Evolutionary conservation across 2,113 vertebrate species (phyloP), one percentile per base, ranked within the genome.

Genomic region (Lepisosteus oculatus): DNA sequence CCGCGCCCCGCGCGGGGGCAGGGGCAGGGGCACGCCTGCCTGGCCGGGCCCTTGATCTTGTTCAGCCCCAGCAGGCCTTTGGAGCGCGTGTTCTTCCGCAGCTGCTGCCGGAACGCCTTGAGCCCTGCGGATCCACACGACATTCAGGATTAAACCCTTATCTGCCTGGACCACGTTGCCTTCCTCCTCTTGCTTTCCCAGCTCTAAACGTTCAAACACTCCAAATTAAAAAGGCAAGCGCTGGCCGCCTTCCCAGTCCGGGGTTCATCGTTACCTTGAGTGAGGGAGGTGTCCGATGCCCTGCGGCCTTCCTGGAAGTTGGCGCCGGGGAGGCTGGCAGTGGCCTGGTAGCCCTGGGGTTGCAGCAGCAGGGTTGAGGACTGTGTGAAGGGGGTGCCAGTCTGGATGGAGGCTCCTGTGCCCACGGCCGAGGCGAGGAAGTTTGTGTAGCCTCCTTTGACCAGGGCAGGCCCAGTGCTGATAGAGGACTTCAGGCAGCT

Each of bases 291-390:
- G 86, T 99, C 97, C 0, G 97, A 99, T 0, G 97, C 96, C 74
- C 97, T 83, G n/a, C 97, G 94, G 29, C 97, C 97, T 79, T 99
- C 96, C 85, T 98, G 97, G 84, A 99, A 99, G 78, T 89, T 90
- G 51, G 87, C 90, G 5, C 91, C 82, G 2, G 93, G 92, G 43
- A 92, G 90, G 81, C 89, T 86, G 67, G 47, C 9, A 9, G 47
- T 51, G 47, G 9, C 9, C 5, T 51, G 47, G 47, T 9, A 51
- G n/a, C 90, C 90, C 87, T 94, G 95, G 17, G 88, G 86, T 83
- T 94, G 94, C 65, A 96, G 89, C 65, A 95, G 88, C 0, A 95
- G 93, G 77, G 95, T 92, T 15, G 94, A 94, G 2, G 95, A 98
- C 77, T 95, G 91, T 11, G 93, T 83, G 66, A 94, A 91, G 0